Conservation (phyloP, 1,140 invertebrate species). For the Whitmania pigra region DNA sequence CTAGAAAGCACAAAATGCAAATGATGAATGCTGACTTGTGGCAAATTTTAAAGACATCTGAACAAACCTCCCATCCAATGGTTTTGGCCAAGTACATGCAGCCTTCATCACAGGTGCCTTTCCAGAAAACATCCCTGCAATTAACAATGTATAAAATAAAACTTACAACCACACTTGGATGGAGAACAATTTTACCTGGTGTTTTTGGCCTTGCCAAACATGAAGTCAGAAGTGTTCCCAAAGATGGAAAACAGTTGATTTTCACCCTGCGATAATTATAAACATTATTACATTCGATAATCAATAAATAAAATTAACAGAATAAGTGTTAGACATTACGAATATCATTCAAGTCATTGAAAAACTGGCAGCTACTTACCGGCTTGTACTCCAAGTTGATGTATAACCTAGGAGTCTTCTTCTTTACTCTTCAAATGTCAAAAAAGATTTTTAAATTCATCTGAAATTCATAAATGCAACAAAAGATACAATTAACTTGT, state of each 20-base stretch:
- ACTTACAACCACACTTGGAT: not conserved
- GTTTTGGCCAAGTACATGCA: slow-evolving; percentile 62
- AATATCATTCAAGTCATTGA: not conserved
- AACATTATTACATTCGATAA: too few relatives aligned
- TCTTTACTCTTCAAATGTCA: not conserved
- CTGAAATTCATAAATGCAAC: too few relatives aligned
- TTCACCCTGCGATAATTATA: too few relatives aligned
- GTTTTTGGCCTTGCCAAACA: too few relatives aligned
- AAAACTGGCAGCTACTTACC: not conserved
- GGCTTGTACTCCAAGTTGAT: not conserved
- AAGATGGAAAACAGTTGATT: too few relatives aligned
- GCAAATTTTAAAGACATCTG: not conserved
- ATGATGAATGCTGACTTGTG: too few relatives aligned
- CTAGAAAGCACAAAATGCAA: too few relatives aligned
- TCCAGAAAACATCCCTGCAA: slow-evolving; percentile 64
- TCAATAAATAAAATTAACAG: too few relatives aligned
- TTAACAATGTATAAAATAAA: not conserved
- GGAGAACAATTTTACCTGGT: too few relatives aligned
- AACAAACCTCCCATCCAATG: slow-evolving; percentile 60
- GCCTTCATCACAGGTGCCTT: slow-evolving; percentile 77
- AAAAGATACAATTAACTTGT: slow-evolving; percentile 45
- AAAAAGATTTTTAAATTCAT: not conserved
- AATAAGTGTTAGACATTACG: too few relatives aligned
- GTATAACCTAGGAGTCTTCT: not conserved
- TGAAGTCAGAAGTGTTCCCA: too few relatives aligned